A percentile compares a stretch with the other conserved stretches of the same genome.
Evolutionary conservation across 2,888 invertebrate species (phyloP).

Genomic region (Phortica magna): DNA sequence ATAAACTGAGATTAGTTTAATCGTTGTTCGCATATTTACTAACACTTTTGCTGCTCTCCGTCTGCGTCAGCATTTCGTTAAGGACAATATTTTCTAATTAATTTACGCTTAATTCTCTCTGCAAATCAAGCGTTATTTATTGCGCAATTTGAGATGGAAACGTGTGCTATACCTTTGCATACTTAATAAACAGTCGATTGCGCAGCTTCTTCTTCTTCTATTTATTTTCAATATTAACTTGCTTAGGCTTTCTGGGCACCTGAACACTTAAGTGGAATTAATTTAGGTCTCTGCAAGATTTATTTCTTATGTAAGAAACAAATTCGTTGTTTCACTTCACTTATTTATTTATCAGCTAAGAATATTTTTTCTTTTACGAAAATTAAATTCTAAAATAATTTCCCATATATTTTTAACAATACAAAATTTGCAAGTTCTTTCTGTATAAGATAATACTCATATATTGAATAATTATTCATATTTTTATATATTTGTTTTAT

Average conservation of each 20-base stretch:
- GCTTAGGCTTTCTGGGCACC: neutral
- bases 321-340: too few relatives aligned
- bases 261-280: neutral
- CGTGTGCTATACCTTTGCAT: conserved; percentile 17
- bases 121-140: conserved; percentile 55
- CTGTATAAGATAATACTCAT: too few relatives aligned
- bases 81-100: conserved; percentile 65
- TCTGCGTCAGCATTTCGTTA: neutral
- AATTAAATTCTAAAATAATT: too few relatives aligned
- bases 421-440: too few relatives aligned
- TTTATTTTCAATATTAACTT: conserved; percentile 15
- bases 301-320: too few relatives aligned
- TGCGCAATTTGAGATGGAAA: conserved; percentile 40
- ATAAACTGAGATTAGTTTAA: too few relatives aligned
- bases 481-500: too few relatives aligned
- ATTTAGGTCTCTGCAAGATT: neutral
- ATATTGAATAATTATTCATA: too few relatives aligned
- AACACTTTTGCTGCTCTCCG: neutral
- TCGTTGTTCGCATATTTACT: too few relatives aligned
- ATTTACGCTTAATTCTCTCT: conserved; percentile 51
- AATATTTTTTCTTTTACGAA: too few relatives aligned
- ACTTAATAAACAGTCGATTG: conserved; percentile 14
- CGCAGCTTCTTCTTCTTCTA: neutral
- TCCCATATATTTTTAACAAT: too few relatives aligned
- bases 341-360: too few relatives aligned